Conservation (phyloP, 2,113 vertebrate genomes). For the Rhombomys opimus region DNA sequence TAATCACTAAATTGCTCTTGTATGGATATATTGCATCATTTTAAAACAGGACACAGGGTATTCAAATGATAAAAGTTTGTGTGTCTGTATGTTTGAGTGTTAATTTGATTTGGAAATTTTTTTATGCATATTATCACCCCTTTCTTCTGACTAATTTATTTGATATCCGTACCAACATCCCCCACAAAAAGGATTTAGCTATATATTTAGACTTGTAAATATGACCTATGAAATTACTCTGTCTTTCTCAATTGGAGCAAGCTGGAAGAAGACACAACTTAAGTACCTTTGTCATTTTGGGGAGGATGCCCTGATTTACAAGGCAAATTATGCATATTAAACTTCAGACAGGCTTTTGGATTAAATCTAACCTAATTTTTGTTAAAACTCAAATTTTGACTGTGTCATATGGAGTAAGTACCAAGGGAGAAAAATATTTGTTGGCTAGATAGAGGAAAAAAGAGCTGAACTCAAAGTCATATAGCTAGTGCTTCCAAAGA, state of each 20-base stretch:
- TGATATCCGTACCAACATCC: background rate
- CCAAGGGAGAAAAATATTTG: background rate
- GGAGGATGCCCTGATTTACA: slow-evolving; percentile 37
- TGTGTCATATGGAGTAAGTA: background rate
- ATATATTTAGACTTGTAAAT: slow-evolving; percentile 45
- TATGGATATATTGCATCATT: background rate
- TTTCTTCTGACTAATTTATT: slow-evolving; percentile 56
- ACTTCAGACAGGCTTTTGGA: background rate
- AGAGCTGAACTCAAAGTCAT: background rate
- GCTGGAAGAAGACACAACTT: background rate
- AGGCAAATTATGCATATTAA: slow-evolving; percentile 28
- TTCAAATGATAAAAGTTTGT: slow-evolving; percentile 27
- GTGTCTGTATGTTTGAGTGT: slow-evolving; percentile 18
- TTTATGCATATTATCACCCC: slow-evolving; percentile 53
- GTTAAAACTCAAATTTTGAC: slow-evolving; percentile 1
- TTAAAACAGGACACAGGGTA: background rate
- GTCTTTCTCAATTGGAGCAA: background rate
- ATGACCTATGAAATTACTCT: background rate
- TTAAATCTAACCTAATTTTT: background rate
- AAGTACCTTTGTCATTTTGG: background rate
- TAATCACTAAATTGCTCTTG: background rate
- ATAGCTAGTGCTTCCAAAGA: background rate
- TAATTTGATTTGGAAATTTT: slow-evolving; percentile 63
- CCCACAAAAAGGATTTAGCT: slow-evolving; percentile 10
- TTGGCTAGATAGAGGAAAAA: slow-evolving; percentile 23